Percentiles rank a stretch among this genome's conserved stretches.
Evolutionary conservation across 2,797 vertebrate genomes (phyloP).

Genomic region (Xyrichtys novacula): DNA sequence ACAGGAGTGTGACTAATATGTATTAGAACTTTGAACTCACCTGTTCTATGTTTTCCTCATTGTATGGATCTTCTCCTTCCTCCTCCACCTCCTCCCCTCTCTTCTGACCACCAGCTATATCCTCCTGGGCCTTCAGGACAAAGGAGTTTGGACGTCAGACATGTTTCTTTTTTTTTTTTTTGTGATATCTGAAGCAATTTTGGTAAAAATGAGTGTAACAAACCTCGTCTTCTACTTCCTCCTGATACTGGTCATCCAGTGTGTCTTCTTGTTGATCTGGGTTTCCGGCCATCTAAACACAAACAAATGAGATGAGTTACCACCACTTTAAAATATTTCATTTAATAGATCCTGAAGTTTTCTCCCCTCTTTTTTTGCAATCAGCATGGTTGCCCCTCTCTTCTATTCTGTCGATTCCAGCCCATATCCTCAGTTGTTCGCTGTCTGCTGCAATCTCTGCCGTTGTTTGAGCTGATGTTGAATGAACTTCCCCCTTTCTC

Average conservation of each 20-base stretch:
- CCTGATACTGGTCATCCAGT: constrained; percentile 96
- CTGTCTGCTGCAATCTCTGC: too few relatives aligned
- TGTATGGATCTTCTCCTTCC: constrained; percentile 91
- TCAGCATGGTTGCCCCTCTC: too few relatives aligned
- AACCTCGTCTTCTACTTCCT: constrained; percentile 96
- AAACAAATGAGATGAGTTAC: constrained; percentile 7
- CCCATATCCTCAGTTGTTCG: too few relatives aligned
- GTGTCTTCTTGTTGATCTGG: constrained; percentile 98
- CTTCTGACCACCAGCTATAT: constrained; percentile 91
- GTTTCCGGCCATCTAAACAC: constrained; percentile 93
- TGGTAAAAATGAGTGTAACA: background rate
- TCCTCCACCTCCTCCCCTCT: constrained; percentile 79
- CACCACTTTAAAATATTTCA: fast-evolving
- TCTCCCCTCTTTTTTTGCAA: background rate
- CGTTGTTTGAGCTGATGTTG: background rate
- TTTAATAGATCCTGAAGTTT: too few relatives aligned
- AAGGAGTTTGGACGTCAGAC: too few relatives aligned
- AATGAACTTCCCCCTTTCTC: background rate
- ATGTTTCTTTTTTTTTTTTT: too few relatives aligned
- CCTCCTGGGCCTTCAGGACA: constrained; percentile 90
- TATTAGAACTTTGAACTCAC: too few relatives aligned
- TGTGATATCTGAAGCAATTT: background rate
- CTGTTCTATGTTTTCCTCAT: constrained; percentile 90
- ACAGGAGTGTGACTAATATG: too few relatives aligned
- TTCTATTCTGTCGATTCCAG: too few relatives aligned